Conservation (phyloP, 2,797 vertebrate species). For the Tadarida brasiliensis region DNA sequence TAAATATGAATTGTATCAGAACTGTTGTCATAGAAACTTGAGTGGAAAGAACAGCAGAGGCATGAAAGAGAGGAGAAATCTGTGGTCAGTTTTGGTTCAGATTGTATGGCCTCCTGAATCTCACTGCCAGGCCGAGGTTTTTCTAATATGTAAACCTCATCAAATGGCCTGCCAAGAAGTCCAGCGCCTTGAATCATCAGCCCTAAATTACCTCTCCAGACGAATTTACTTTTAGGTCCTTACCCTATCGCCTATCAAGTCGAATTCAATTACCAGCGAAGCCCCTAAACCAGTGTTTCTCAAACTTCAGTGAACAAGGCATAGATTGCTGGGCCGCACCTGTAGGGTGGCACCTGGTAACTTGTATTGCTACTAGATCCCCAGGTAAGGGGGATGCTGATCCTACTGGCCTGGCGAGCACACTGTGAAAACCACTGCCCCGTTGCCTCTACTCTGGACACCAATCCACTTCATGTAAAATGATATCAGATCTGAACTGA, state of each 20-base stretch:
- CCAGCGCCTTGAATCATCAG: background rate
- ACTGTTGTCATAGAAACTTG: slow-evolving; percentile 59
- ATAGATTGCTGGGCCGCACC: background rate
- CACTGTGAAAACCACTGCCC: background rate
- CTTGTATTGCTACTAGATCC: background rate
- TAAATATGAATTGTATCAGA: slow-evolving; percentile 63
- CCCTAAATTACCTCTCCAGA: background rate
- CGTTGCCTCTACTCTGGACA: background rate
- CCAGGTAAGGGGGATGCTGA: background rate
- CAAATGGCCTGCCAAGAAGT: background rate
- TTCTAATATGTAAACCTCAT: background rate
- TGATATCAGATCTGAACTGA: background rate
- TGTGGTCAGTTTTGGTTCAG: background rate
- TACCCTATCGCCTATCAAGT: background rate
- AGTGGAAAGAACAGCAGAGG: slow-evolving; percentile 50
- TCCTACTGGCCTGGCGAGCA: no score
- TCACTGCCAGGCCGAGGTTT: background rate
- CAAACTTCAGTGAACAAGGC: background rate
- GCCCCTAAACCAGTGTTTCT: background rate
- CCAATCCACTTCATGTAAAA: background rate
- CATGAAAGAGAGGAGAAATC: slow-evolving; percentile 35
- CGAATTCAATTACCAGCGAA: background rate
- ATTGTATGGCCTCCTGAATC: background rate
- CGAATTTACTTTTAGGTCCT: background rate
- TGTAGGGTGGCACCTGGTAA: background rate